These are phyloP conservation scores for Chorisops tibialis DNA, from an alignment of 2,888 invertebrate species.

Conservation along the genomic window DNA sequence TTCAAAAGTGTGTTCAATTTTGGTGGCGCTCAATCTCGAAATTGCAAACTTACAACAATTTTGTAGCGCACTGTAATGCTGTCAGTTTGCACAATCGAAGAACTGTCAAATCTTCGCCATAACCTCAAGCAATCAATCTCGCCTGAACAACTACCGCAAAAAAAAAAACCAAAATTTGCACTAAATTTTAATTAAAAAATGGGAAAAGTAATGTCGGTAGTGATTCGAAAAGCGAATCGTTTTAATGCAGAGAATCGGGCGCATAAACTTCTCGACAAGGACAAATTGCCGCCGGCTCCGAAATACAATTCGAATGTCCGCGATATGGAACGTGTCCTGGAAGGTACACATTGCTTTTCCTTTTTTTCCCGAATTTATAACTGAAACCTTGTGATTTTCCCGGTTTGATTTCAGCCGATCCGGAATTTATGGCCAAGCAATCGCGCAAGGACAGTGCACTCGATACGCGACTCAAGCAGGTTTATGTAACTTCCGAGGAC, in stretches of 20 bases:
- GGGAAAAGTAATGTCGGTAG: constrained; percentile 63
- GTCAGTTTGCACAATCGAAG: background rate
- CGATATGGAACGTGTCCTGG: constrained; percentile 62
- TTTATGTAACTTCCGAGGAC: constrained; percentile 69
- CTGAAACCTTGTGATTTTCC: constrained; percentile 4
- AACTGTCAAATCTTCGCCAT: background rate
- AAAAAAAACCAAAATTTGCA: background rate
- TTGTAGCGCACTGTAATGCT: too few species aligned
- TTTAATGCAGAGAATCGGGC: constrained; percentile 77
- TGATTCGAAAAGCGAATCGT: constrained; percentile 60
- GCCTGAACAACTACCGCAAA: background rate
- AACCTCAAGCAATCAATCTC: constrained; percentile 11
- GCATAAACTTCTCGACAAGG: constrained; percentile 66
- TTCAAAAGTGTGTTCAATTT: too few species aligned
- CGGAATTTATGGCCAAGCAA: constrained; percentile 61
- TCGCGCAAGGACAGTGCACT: constrained; percentile 61
- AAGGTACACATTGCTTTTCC: constrained; percentile 45
- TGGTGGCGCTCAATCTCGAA: too few species aligned
- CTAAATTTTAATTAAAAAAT: constrained; percentile 47
- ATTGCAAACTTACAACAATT: too few species aligned
- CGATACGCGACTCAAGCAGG: constrained; percentile 63
- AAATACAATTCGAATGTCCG: constrained; percentile 59
- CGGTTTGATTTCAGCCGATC: constrained; percentile 52
- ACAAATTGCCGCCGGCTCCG: constrained; percentile 64
- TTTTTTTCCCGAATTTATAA: background rate